These are phyloP conservation scores for Mimas tiliae DNA, from an alignment of 2,888 invertebrate genomes.

Conservation along the genomic window DNA sequence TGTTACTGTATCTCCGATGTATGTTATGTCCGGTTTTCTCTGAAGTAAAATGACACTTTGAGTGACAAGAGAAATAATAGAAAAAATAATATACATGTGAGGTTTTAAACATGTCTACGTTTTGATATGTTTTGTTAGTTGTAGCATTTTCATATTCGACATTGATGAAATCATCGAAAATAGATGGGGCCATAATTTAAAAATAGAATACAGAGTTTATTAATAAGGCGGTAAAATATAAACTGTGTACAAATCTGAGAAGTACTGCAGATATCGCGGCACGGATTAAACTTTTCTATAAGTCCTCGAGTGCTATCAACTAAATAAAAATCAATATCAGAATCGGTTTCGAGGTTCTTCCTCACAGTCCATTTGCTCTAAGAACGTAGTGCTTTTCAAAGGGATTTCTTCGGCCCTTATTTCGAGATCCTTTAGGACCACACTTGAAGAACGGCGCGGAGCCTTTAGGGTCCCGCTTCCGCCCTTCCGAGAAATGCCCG, in stretches of 20 bases:
- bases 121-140: too few relatives aligned
- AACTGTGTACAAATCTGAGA: neutral
- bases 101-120: too few relatives aligned
- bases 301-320: constrained; percentile 54
- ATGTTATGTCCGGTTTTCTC: too few relatives aligned
- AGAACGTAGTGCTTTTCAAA: constrained; percentile 78
- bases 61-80: too few relatives aligned
- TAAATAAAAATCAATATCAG: constrained; percentile 82
- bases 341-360: constrained; percentile 75
- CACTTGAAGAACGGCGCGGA: constrained; percentile 75
- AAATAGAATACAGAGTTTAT: too few relatives aligned
- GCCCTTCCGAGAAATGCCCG: constrained; percentile 80
- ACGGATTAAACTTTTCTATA: constrained; percentile 54
- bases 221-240: neutral
- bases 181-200: too few relatives aligned
- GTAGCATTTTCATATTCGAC: too few relatives aligned
- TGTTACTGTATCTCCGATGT: too few relatives aligned
- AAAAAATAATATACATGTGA: too few relatives aligned
- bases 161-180: too few relatives aligned
- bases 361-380: constrained; percentile 82
- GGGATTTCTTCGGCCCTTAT: constrained; percentile 77
- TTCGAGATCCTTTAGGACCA: constrained; percentile 80
- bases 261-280: constrained; percentile 36
- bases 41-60: too few relatives aligned
- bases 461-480: constrained; percentile 78